These are phyloP conservation scores for Antedon mediterranea DNA, from an alignment of 53 echinoderm and acorn worm genomes.

Conservation along the genomic window DNA sequence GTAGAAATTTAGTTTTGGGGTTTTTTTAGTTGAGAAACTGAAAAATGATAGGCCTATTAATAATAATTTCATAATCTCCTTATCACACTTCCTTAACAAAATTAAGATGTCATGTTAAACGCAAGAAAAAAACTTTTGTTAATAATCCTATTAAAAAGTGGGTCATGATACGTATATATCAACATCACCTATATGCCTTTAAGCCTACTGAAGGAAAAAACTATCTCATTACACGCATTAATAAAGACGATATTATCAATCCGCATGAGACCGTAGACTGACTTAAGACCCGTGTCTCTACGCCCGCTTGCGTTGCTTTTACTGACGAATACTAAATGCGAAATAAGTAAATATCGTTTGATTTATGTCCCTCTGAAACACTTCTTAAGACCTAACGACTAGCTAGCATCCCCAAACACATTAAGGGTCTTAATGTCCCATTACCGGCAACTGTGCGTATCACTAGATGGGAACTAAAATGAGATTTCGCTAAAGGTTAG, in stretches of 20 bases:
- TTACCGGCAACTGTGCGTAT: not conserved
- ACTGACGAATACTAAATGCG: not conserved
- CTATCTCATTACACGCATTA: constrained; percentile 1
- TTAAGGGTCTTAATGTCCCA: constrained; percentile 1
- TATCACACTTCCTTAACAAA: too few species aligned
- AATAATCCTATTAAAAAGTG: not conserved
- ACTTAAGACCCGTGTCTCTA: not conserved
- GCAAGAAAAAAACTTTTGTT: not conserved
- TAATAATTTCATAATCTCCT: too few species aligned
- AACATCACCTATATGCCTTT: not conserved
- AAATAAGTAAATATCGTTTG: not conserved
- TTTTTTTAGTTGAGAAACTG: too few species aligned
- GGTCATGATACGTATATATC: not conserved
- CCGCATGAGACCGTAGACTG: not conserved
- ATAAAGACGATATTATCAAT: not conserved
- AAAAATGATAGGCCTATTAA: too few species aligned
- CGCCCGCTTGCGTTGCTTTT: constrained; percentile 1
- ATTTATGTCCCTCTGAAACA: constrained; percentile 1
- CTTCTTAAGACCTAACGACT: not conserved
- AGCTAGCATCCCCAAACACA: not conserved
- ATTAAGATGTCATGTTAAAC: not conserved
- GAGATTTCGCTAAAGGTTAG: constrained; percentile 1
- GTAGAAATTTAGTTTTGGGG: too few species aligned
- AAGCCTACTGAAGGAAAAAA: constrained; percentile 1
- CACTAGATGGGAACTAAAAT: not conserved